Evolutionary conservation across 1,140 invertebrate genomes (phyloP), one percentile per base, ranked within the genome.

Genomic region (Pseudomyrmex cubaensis): DNA sequence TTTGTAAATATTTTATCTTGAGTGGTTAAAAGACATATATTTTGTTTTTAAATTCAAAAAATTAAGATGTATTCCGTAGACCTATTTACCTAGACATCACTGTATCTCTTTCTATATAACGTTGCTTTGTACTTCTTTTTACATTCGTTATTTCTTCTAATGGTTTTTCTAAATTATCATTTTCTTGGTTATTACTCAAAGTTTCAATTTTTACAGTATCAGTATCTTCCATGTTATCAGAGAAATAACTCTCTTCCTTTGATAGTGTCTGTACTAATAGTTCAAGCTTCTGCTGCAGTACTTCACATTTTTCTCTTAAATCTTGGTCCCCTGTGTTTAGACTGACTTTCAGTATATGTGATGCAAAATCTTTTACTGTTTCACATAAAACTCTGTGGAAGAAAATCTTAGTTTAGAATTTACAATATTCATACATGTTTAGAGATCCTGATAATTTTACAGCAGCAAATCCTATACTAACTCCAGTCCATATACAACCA

Each of bases 231-330:
- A 62, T 64, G 35, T 83, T 87, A 17, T 93, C 91, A n/a, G 83
- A 72, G 8, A 88, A 76, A 54, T 91, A 91, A 73, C 84, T 91
- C 82, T 95, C 95, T 87, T 97, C 97, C 89, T 96, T 96, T 66
- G 96, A 96, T 57, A 98, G 93, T 1, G 97, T 96, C 85, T 96
- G 95, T 61, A 98, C 94, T 46, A 98, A 94, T 89, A 96, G 95
- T 87, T 97, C 96, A 61, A 98, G 94, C 92, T 98, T 98, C 83
- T 97, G 96, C 85, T 97, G 96, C 69, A 98, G 93, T 59, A 97
- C 94, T 80, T 96, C 95, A 92, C 97, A 98, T 93, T 97, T 97
- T 62, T 95, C 92, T 59, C 94, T 92, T 56, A 98, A 90, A 87
- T 96, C 95, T 83, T 96, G 95, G 86, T 97, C 96, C 15, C 95